Conservation (phyloP, 1,140 invertebrate genomes). For the Drosophila arizonae region DNA sequence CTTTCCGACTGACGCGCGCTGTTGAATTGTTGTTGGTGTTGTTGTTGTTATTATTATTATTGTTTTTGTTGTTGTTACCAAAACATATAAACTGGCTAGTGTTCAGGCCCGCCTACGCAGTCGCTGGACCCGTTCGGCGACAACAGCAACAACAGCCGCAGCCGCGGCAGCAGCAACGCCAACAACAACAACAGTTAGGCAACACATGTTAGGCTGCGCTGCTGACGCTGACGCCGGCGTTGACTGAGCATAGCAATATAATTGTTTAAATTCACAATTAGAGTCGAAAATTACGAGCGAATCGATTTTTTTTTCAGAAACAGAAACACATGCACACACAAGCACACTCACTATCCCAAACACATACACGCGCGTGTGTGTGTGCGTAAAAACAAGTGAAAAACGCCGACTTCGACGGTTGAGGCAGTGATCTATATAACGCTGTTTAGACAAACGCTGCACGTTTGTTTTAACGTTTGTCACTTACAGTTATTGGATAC, state of each 20-base stretch:
- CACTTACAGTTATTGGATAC: slow-evolving; percentile 2
- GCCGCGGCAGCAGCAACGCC: slow-evolving; percentile 12
- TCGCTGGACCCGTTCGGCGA: slow-evolving; percentile 52
- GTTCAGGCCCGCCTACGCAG: slow-evolving; percentile 71
- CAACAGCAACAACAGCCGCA: slow-evolving; percentile 35
- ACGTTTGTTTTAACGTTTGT: neutral
- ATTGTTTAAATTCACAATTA: slow-evolving; percentile 67
- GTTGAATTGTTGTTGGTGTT: slow-evolving; percentile 6
- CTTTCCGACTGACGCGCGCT: slow-evolving; percentile 46
- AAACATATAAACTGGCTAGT: slow-evolving; percentile 53
- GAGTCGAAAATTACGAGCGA: slow-evolving; percentile 62
- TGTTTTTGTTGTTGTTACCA: slow-evolving; percentile 6
- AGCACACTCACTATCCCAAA: slow-evolving; percentile 28
- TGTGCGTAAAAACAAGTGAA: slow-evolving; percentile 70
- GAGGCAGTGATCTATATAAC: slow-evolving; percentile 13
- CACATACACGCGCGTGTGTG: slow-evolving; percentile 29
- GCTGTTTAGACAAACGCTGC: neutral
- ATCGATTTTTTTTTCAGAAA: slow-evolving; percentile 67
- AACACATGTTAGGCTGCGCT: slow-evolving; percentile 55
- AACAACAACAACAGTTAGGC: slow-evolving; percentile 27
- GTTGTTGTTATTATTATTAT: neutral
- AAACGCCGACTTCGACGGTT: slow-evolving; percentile 64
- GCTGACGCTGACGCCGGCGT: slow-evolving; percentile 11
- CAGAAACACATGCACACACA: slow-evolving; percentile 25
- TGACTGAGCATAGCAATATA: slow-evolving; percentile 10